Base-by-base conservation (phyloP, 2,113 vertebrate genomes). In the Phylloscopus trochilus region DNA sequence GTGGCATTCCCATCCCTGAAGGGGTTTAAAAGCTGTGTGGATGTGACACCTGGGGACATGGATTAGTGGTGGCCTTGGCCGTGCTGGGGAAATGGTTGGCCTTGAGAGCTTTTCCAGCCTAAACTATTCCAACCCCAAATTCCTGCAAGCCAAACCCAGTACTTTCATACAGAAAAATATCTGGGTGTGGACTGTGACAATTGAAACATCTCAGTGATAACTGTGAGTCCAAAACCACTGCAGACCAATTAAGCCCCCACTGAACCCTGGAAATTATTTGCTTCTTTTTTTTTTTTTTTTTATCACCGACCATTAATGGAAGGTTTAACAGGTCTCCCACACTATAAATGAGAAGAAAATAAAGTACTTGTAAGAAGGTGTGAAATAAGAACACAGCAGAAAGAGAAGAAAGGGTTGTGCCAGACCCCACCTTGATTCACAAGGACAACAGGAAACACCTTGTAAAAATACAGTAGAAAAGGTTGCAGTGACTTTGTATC, bases 41-140 rank as follows among this genome's bases (percentile, higher is more conserved):
- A 37, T 2, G 17, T 9, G 27, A n/a, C 1, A 15, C 23, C 3
- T 13, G 15, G 80, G 62, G 56, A 66, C 31, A 2, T 1, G 20
- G 39, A 1, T 6, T 0, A 58, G 21, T 30, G 52, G 30, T 31
- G 30, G 23, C 6, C 7, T 13, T 52, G 78, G 60, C 15, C 47
- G 33, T 20, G 30, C 0, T 49, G 5, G 11, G 18, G 22, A 11
- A 27, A 63, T 0, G 0, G 8, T 2, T 76, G 68, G n/a, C 59
- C 7, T 53, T 2, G 2, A 11, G 22, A 26, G 10, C 7, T 64
- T 74, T 79, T 52, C 41, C 33, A 69, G 28, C 2, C n/a, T 11
- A 20, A 81, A 64, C 11, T 12, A 35, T 51, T 52, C 35, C 77
- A 24, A 19, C 33, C 35, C 21, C 63, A 55, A 43, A 80, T n/a